These are phyloP conservation scores for Cydia splendana DNA, from an alignment of 1,140 invertebrate species.

Conservation along the genomic window DNA sequence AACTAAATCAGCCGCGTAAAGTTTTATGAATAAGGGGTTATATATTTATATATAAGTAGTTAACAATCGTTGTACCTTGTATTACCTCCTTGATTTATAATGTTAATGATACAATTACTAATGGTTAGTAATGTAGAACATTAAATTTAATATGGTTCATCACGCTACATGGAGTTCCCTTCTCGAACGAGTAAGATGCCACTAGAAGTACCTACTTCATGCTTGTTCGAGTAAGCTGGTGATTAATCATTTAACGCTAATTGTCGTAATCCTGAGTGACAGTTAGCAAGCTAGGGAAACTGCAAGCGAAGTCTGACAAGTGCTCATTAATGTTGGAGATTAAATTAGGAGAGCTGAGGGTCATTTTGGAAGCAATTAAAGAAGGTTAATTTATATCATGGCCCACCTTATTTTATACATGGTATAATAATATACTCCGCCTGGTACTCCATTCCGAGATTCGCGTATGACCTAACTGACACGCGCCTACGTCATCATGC, in stretches of 20 bases:
- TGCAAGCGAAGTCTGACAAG: conserved; percentile 8
- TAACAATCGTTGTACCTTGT: too few relatives aligned
- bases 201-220: conserved; percentile 12
- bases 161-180: neutral
- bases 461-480: too few relatives aligned
- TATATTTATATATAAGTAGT: too few relatives aligned
- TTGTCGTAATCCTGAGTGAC: conserved; percentile 27
- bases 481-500: too few relatives aligned
- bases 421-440: too few relatives aligned
- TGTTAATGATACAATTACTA: too few relatives aligned
- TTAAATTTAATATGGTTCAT: too few relatives aligned
- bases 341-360: neutral
- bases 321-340: neutral
- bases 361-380: conserved; percentile 13
- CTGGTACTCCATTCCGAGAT: too few relatives aligned
- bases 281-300: conserved; percentile 1
- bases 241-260: conserved; percentile 25
- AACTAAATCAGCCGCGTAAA: too few relatives aligned
- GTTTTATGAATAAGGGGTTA: too few relatives aligned
- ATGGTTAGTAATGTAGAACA: too few relatives aligned
- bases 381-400: neutral
- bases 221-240: neutral
- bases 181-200: neutral
- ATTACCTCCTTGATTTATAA: too few relatives aligned
- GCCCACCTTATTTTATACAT: neutral